A percentile compares a stretch with the other conserved stretches of the same genome.
phyloP scores from a whole-genome alignment of 2,113 vertebrate genomes.

The Syrrhaptes paradoxus region DNA sequence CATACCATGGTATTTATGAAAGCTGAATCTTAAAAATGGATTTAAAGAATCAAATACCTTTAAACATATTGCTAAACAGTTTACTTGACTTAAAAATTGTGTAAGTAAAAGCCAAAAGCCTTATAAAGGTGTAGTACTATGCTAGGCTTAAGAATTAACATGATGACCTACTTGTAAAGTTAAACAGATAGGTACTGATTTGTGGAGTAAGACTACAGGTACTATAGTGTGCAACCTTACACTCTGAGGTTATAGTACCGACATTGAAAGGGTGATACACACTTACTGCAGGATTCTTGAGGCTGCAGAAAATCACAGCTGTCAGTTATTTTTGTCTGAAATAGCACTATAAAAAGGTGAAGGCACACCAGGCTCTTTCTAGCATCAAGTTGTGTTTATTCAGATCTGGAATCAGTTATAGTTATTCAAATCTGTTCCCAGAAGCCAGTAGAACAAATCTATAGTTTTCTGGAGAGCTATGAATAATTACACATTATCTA shows the following conservation, averaged over 20 bases:
- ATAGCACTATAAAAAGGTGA: background rate
- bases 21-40: background rate
- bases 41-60: slow-evolving; percentile 13
- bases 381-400: background rate
- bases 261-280: background rate
- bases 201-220: background rate
- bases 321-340: background rate
- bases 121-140: background rate
- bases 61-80: background rate
- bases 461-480: background rate
- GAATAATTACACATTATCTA: background rate
- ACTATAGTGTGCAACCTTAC: background rate
- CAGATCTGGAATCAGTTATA: background rate
- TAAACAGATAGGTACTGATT: background rate
- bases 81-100: background rate
- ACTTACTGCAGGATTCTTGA: background rate
- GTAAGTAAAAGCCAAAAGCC: background rate
- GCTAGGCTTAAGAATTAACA: background rate
- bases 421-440: background rate
- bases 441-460: background rate
- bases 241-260: background rate
- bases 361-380: background rate
- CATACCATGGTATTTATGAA: background rate
- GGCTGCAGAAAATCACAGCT: background rate
- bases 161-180: background rate